phyloP scores from a whole-genome alignment of 2,888 invertebrate species.

The Drosophila heteroneura region DNA sequence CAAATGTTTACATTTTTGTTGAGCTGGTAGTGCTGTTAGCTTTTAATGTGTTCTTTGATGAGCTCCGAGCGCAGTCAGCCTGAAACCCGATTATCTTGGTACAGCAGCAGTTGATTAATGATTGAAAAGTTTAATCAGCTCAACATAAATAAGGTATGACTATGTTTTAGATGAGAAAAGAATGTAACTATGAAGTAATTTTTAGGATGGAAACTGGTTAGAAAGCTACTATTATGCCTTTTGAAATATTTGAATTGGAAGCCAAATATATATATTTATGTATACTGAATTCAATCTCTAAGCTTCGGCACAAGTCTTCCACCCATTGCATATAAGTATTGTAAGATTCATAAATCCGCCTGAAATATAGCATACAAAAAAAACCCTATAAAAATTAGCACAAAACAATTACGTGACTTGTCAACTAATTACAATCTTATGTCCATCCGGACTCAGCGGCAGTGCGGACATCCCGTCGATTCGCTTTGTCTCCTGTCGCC shows the following conservation, averaged over 20 bases:
- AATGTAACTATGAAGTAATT: background rate
- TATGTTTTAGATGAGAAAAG: background rate
- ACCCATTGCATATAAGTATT: background rate
- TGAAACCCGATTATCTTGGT: constrained; percentile 17
- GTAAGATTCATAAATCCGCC: constrained; percentile 21
- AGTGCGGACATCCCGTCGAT: constrained; percentile 44
- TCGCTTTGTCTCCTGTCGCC: constrained; percentile 36
- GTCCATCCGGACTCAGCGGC: constrained; percentile 44
- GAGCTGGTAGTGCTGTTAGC: constrained; percentile 7
- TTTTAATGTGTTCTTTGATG: constrained; percentile 43
- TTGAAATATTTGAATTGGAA: background rate
- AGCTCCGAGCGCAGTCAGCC: constrained; percentile 9
- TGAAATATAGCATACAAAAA: constrained; percentile 5
- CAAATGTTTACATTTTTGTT: constrained; percentile 34
- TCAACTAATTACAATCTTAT: constrained; percentile 81
- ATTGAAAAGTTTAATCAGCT: constrained; percentile 1
- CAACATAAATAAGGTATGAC: background rate
- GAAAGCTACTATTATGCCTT: background rate
- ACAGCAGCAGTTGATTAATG: constrained; percentile 32
- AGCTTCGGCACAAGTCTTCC: background rate
- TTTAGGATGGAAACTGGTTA: background rate
- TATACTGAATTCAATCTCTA: background rate
- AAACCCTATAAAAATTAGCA: constrained; percentile 44
- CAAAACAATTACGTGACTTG: constrained; percentile 81
- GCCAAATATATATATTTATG: background rate